These are phyloP conservation scores for Digitonthophagus gazella DNA, from an alignment of 2,888 invertebrate species.

Conservation along the genomic window DNA sequence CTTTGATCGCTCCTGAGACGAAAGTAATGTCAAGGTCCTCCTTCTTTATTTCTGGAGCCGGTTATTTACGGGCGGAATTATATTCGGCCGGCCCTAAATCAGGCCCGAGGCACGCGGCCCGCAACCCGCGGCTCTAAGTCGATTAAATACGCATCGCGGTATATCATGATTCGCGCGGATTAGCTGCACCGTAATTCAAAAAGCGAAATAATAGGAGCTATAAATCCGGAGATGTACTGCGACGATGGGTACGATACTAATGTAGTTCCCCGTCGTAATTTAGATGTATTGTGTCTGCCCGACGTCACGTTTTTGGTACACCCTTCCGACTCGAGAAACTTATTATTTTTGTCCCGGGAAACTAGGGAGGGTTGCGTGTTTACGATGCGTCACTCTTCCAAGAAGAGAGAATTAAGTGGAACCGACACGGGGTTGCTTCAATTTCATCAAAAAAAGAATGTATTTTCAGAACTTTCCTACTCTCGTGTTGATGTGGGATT, in stretches of 20 bases:
- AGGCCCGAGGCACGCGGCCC: neutral
- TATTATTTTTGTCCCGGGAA: slow-evolving; percentile 39
- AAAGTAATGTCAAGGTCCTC: neutral
- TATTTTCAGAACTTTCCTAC: too few relatives aligned
- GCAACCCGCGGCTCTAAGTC: neutral
- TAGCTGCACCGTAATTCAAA: neutral
- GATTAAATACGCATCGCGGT: neutral
- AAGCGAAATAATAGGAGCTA: neutral
- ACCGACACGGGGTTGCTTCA: neutral
- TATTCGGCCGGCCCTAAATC: neutral
- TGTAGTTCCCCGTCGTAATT: slow-evolving; percentile 22
- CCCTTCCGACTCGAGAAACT: slow-evolving; percentile 40
- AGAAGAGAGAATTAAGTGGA: neutral
- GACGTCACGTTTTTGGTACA: slow-evolving; percentile 40
- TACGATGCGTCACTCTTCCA: neutral
- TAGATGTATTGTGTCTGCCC: slow-evolving; percentile 36
- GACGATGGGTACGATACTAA: neutral
- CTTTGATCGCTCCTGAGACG: neutral
- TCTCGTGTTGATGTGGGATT: too few relatives aligned
- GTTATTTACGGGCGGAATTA: neutral
- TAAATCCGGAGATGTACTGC: neutral
- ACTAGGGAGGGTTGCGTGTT: neutral
- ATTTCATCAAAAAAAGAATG: neutral
- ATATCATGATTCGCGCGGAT: neutral
- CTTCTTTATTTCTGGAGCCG: neutral